A percentile compares a stretch with the other conserved stretches of the same genome.
phyloP scores from a whole-genome alignment of 2,888 invertebrate genomes.

The Aethes cnicana region DNA sequence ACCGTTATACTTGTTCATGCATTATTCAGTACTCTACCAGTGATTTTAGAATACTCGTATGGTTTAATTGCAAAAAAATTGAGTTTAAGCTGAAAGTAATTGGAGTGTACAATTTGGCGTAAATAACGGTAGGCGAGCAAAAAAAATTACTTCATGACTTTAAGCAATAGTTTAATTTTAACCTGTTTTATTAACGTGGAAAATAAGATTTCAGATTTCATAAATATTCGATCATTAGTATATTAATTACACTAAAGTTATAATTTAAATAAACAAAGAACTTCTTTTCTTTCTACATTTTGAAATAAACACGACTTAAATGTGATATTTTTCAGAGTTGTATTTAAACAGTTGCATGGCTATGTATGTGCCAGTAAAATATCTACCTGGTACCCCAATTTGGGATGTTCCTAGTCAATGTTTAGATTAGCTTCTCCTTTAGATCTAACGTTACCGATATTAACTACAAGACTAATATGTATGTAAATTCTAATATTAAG shows the following conservation, averaged over 20 bases:
- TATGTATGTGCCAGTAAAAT: slow-evolving; percentile 28
- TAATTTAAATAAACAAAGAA: no score
- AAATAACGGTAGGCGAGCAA: slow-evolving; percentile 46
- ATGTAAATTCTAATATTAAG: no score
- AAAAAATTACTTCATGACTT: slow-evolving; percentile 33
- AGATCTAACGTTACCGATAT: no score
- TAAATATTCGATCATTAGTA: no score
- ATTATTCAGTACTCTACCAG: slow-evolving; percentile 40
- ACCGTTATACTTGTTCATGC: slow-evolving; percentile 42
- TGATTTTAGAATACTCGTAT: slow-evolving; percentile 33
- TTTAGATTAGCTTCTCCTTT: no score
- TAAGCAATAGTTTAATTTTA: no score
- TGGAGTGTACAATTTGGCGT: slow-evolving; percentile 36
- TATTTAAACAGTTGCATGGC: slow-evolving; percentile 47
- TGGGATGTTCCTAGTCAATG: slow-evolving; percentile 19
- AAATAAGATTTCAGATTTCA: no score
- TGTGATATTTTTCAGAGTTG: neutral
- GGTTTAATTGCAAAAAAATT: slow-evolving; percentile 39
- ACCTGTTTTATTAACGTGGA: no score
- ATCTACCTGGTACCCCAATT: slow-evolving; percentile 35
- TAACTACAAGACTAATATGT: no score
- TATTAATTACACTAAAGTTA: no score
- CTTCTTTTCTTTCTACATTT: no score
- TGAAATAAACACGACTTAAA: no score
- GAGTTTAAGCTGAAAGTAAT: slow-evolving; percentile 31